Conservation (phyloP, 2,888 invertebrate genomes). For the Thysanoteuthis rhombus region DNA sequence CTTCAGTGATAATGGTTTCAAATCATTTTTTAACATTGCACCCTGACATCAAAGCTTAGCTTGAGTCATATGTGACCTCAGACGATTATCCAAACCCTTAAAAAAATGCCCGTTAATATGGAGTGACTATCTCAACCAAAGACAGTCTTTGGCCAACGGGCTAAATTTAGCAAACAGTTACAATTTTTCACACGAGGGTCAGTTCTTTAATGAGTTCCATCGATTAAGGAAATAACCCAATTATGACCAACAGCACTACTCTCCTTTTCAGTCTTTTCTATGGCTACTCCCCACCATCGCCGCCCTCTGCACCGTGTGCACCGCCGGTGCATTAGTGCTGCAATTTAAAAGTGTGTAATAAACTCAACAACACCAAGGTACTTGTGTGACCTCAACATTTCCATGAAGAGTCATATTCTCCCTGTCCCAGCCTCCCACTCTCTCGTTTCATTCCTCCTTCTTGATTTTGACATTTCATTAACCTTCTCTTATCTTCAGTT, state of each 20-base stretch:
- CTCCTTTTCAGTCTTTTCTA: background rate
- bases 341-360: background rate
- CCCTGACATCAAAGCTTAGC: background rate
- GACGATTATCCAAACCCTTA: background rate
- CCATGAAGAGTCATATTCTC: background rate
- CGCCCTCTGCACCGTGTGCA: background rate
- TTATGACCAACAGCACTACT: background rate
- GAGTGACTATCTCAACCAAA: background rate
- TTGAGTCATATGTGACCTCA: background rate
- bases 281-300: background rate
- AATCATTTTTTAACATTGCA: background rate
- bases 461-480: background rate
- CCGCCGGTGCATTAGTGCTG: background rate
- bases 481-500: background rate
- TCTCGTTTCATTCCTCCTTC: background rate
- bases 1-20: background rate
- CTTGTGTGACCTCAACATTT: background rate
- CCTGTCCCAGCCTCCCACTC: background rate
- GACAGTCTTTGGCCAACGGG: background rate
- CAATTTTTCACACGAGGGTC: background rate
- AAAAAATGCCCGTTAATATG: background rate
- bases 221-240: background rate
- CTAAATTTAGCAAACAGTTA: background rate
- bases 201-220: background rate
- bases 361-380: background rate